Base-by-base conservation (phyloP, 2,888 invertebrate genomes). In the Scaeva pyrastri region DNA sequence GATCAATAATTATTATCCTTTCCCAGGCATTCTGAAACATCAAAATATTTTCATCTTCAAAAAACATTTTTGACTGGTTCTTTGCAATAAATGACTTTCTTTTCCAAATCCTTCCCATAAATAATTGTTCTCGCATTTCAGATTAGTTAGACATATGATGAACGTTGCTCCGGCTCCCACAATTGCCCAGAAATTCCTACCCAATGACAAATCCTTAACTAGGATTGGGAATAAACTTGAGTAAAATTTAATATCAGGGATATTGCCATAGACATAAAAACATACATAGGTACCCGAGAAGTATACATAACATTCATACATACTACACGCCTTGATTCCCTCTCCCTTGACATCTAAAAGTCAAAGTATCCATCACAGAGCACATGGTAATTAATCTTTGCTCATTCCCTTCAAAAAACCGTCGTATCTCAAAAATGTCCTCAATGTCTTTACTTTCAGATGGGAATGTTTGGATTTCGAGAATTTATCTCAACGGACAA, bases 401-500 rank as follows among this genome's bases (percentile, higher is more conserved):
- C 36, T 39, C 50, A 52, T 39, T 72, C 76, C 80, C 58, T 60
- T 41, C 68, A 72, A 84, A 64, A 45, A 43, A 10, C 16, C 6
- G 6, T 45, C 80, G 58, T 85, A 85, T 85, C 76, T 85, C 80
- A 85, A 80, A 85, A 85, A 85, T 80, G 84, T 85, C 75, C 80
- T 80, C 80, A 50, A 76, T 68, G 80, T 80, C 80, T 76, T 75
- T 76, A 68, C 39, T 48, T 72, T 60, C 55, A 68, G 64, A 71
- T 52, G 71, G 71, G 60, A 76, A 72, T 80, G 84, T 76, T 85
- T 80, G 84, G 72, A 85, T 85, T 85, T 72, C 68, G 60, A 41
- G 66, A 75, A 85, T 85, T 76, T 76, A 80, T 85, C 75, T 75
- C 45, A 60, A 11, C 52, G 76, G 80, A 68, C 80, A 68, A 71